A percentile compares a stretch with the other conserved stretches of the same genome.
Evolutionary conservation across 2,113 vertebrate species (phyloP).

Genomic region (Nothobranchius furzeri): DNA sequence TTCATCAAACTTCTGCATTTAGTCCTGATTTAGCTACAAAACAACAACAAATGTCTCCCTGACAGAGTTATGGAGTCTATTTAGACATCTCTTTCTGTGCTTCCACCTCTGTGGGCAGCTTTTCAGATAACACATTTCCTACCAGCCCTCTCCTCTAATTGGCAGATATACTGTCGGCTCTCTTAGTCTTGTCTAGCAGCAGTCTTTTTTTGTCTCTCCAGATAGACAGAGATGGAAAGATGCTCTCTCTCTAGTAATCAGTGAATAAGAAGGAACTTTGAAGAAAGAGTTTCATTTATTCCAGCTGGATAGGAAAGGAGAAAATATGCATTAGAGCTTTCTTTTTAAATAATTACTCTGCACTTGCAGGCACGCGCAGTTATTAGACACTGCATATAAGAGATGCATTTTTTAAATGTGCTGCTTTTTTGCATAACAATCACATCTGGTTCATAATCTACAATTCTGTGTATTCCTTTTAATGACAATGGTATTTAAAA

Average conservation of each 20-base stretch:
- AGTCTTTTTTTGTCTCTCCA: conserved; percentile 58
- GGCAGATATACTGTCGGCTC: conserved; percentile 46
- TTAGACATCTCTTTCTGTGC: conserved; percentile 37
- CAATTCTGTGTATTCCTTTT: conserved; percentile 24
- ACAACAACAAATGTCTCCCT: too few species aligned
- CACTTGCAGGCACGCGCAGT: neutral
- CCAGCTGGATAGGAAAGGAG: conserved; percentile 5
- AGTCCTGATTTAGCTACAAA: conserved; percentile 28
- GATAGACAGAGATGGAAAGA: conserved; percentile 61
- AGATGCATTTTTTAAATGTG: neutral
- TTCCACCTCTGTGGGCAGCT: conserved; percentile 23
- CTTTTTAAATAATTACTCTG: conserved; percentile 12
- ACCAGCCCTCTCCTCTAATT: conserved; percentile 54
- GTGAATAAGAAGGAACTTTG: conserved; percentile 57
- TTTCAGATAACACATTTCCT: conserved; percentile 58
- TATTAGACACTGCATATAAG: neutral
- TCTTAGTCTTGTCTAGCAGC: conserved; percentile 33
- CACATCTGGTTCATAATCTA: conserved; percentile 13
- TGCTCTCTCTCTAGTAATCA: conserved; percentile 62
- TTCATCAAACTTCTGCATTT: conserved; percentile 9
- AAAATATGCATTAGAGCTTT: conserved; percentile 19
- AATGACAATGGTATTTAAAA: conserved; percentile 47
- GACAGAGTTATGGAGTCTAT: conserved; percentile 33
- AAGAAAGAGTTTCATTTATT: conserved; percentile 56
- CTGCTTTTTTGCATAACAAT: conserved; percentile 14